Conservation (phyloP, 2,888 invertebrate species). For the Xanthorhoe designata region DNA sequence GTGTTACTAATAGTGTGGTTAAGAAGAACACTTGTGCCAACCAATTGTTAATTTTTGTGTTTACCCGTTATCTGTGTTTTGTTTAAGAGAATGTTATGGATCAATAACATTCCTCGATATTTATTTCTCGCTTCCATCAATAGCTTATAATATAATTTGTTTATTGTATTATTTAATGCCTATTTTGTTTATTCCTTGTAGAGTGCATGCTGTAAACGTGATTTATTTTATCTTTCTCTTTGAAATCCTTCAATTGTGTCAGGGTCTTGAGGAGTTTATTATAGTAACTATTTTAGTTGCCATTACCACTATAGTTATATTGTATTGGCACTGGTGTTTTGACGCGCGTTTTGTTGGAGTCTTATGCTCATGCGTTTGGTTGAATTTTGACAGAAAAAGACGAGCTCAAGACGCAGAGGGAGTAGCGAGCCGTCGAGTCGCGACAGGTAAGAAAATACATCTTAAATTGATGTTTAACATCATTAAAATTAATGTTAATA, state of each 20-base stretch:
- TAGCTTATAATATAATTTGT: slow-evolving; percentile 70
- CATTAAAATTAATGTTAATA: no score
- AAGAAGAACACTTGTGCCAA: slow-evolving; percentile 78
- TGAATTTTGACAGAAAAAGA: slow-evolving; percentile 79
- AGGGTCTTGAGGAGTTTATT: slow-evolving; percentile 61
- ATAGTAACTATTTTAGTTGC: slow-evolving; percentile 74
- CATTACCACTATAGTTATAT: slow-evolving; percentile 82
- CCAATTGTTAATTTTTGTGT: slow-evolving; percentile 45
- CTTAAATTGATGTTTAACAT: no score
- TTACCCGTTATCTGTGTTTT: slow-evolving; percentile 46
- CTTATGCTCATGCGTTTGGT: slow-evolving; percentile 57
- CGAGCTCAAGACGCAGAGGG: slow-evolving; percentile 73
- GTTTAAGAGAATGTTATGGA: slow-evolving; percentile 81
- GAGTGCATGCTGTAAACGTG: slow-evolving; percentile 76
- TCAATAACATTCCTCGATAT: slow-evolving; percentile 63
- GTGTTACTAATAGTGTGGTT: slow-evolving; percentile 69
- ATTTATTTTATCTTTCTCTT: slow-evolving; percentile 56
- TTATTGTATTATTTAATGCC: slow-evolving; percentile 62
- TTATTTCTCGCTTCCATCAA: slow-evolving; percentile 71
- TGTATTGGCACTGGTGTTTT: slow-evolving; percentile 85
- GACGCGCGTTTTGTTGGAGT: slow-evolving; percentile 45
- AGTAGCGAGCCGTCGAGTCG: slow-evolving; percentile 72
- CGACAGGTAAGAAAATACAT: slow-evolving; percentile 61
- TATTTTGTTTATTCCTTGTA: slow-evolving; percentile 65
- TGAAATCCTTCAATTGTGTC: slow-evolving; percentile 60